phyloP scores from a whole-genome alignment of 2,797 vertebrate species.

The Notolepis coatsorum region DNA sequence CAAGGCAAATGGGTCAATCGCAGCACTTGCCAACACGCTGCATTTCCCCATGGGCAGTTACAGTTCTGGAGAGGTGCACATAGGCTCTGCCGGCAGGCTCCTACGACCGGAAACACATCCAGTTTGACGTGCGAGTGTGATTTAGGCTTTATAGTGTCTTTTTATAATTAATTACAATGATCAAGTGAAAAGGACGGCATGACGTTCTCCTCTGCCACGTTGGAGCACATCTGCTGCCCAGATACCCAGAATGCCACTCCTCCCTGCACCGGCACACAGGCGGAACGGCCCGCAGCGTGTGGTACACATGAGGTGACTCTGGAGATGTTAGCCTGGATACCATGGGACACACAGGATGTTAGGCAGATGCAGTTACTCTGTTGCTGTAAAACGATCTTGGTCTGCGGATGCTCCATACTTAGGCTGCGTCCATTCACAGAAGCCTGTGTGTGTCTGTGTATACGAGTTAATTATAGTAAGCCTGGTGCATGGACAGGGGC shows the following conservation, averaged over 20 bases:
- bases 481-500: not conserved
- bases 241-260: constrained; percentile 9
- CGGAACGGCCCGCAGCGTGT: constrained; percentile 10
- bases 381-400: constrained; percentile 56
- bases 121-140: too few species aligned
- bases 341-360: constrained; percentile 50
- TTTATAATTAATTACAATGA: not conserved
- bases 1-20: too few species aligned
- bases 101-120: too few species aligned
- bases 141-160: too few species aligned
- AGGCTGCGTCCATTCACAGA: constrained; percentile 27
- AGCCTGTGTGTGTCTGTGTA: not conserved
- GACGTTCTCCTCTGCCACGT: not conserved
- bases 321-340: too few species aligned
- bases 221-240: constrained; percentile 11
- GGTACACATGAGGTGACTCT: constrained; percentile 26
- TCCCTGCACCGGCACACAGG: constrained; percentile 2
- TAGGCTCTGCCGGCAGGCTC: too few species aligned
- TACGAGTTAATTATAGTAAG: not conserved
- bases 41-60: too few species aligned
- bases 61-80: too few species aligned
- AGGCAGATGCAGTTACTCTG: constrained; percentile 32
- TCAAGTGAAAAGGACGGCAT: not conserved
- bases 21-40: too few species aligned
- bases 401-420: constrained; percentile 35